Evolutionary conservation across 2,888 invertebrate genomes (phyloP), one percentile per base, ranked within the genome.

Genomic region (Amblyteles armatorius): DNA sequence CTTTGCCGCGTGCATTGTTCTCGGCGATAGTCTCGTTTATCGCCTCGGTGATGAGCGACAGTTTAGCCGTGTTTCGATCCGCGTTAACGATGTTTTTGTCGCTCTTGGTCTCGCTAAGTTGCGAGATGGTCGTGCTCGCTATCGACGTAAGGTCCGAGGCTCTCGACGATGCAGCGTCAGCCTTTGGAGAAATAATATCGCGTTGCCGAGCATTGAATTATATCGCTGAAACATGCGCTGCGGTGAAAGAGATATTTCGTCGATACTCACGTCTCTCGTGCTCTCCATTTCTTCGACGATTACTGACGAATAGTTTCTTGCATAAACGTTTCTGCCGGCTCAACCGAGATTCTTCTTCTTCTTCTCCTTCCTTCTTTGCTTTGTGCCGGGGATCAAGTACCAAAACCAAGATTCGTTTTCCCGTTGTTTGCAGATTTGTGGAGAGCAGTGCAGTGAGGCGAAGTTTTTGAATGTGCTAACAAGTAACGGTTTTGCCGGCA

Each of bases 1-100:
- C 91, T 76, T 88, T 90, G 7, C 83, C 85, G 22, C 89, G 88
- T 13, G 87, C 86, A 19, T 81, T 69, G 79, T 91, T 90, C 82
- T 93, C 92, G 6, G 92, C 90, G 7, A 81, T 89, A 4, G 90
- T 90, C 78, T 92, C 92, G 48, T 88, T 83, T 9, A 91, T 88
- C 60, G 89, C 92, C 74, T 89, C 88, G 9, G 86, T 72, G 2
- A 93, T 77, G 9, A 85, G 26, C 44, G 88, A 86, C 4, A 91
- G 73, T 69, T 89, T 88, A 4, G 5, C 40, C 26, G 67, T 26
- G 6, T 77, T 33, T 7, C 68, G 52, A 0, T 78, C 72, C 11
- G 16, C 11, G 40, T 26, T 2, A 13, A 69, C n/a, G 3, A 19
- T 26, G n/a, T 22, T 72, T 76, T 63, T 73, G 0, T 72, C 68